A percentile compares a stretch with the other conserved stretches of the same genome.
These are phyloP conservation scores for Rhynchophorus ferrugineus DNA, from an alignment of 1,140 invertebrate species.

Conservation along the genomic window DNA sequence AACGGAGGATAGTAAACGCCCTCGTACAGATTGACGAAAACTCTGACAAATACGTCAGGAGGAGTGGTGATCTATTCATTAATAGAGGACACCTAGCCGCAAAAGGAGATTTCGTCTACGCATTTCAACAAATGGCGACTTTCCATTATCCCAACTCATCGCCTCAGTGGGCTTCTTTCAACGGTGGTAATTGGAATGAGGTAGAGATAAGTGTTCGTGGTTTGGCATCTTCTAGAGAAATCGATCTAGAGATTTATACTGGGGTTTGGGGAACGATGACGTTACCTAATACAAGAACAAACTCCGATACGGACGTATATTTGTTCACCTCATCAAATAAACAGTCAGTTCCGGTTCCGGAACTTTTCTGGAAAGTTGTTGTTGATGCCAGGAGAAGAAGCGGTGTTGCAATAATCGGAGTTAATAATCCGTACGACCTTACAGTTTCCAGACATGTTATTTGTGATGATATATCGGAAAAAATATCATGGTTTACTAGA, in stretches of 20 bases:
- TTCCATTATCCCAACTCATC: slow-evolving; percentile 51
- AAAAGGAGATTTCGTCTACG: slow-evolving; percentile 57
- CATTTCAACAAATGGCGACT: slow-evolving; percentile 53
- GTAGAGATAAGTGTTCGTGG: slow-evolving; percentile 43
- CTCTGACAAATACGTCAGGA: slow-evolving; percentile 30
- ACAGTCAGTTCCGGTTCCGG: slow-evolving; percentile 47
- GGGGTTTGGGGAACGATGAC: slow-evolving; percentile 48
- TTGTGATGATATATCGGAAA: slow-evolving; percentile 48
- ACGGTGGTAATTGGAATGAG: slow-evolving; percentile 48
- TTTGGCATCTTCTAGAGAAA: slow-evolving; percentile 29
- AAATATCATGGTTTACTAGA: slow-evolving; percentile 50
- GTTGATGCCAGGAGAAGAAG: slow-evolving; percentile 45
- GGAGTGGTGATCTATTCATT: slow-evolving; percentile 50
- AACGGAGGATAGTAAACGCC: slow-evolving; percentile 30
- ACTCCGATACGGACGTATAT: slow-evolving; percentile 1
- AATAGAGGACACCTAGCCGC: slow-evolving; percentile 60
- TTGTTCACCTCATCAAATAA: slow-evolving; percentile 22
- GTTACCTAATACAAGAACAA: slow-evolving; percentile 33
- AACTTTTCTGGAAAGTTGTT: slow-evolving; percentile 55
- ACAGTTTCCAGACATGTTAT: slow-evolving; percentile 43
- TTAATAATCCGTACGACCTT: slow-evolving; percentile 55
- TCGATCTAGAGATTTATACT: slow-evolving; percentile 47
- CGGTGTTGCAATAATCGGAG: slow-evolving; percentile 52
- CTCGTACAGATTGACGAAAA: slow-evolving; percentile 34
- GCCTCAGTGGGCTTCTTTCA: slow-evolving; percentile 52